Base-by-base conservation (phyloP, 2,113 vertebrate genomes). In the Pelmatolapia mariae region DNA sequence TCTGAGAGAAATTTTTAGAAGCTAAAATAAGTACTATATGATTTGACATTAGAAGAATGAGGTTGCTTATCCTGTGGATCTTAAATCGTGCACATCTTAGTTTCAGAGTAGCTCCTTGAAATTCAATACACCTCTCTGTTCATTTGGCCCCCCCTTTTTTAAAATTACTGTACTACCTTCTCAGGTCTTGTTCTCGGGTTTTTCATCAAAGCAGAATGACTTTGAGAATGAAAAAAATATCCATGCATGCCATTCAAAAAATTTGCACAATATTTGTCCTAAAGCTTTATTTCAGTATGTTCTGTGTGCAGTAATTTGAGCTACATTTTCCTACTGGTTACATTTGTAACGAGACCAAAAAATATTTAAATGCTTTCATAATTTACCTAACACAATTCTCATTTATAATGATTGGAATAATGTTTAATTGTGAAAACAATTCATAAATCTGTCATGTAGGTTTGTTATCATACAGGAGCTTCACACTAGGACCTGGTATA, bases 51-150 rank as follows among this genome's bases (percentile, higher is more conserved):
- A 85, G 26, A 53, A 57, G 24, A 12, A 82, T 86, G 36, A 33
- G 33, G 29, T 50, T 57, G 54, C 29, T 83, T 82, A 85, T 87
- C 56, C 15, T 82, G 81, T 80, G n/a, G 33, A 76, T 86, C 38
- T 80, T 82, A 24, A 87, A 85, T 87, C 50, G 8, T 82, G n/a
- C 79, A 47, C 76, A 87, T 86, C 63, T 84, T 16, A 36, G 38
- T 45, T 71, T 84, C 24, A 19, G 61, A 79, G n/a, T 31, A 71
- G 83, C 56, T 82, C 83, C 76, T 88, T 89, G 61, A 82, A 88
- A 91, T 94, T 92, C 87, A 89, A 71, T 52, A 68, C 86, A 78
- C 43, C 87, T 81, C 45, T 43, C 66, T 18, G 53, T 61, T 88
- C 66, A 89, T 86, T 82, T 53, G 61, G 47, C 24, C 10, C 22